These are phyloP conservation scores for Drosophila parabipectinata DNA, from an alignment of 1,140 invertebrate species.

Conservation along the genomic window DNA sequence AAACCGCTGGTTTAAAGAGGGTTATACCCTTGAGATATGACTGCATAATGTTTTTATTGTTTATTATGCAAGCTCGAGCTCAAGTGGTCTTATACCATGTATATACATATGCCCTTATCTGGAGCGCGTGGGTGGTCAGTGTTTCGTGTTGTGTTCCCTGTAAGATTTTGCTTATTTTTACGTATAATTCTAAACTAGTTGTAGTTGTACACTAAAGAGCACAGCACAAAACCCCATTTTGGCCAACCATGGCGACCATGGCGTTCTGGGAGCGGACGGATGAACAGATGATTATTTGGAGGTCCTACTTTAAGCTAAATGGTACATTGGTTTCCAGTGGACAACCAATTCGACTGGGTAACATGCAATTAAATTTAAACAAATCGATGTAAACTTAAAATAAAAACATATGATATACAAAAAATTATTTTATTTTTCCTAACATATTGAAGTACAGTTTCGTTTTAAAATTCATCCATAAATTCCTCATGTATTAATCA, in stretches of 20 bases:
- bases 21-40: slow-evolving; percentile 1
- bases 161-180: slow-evolving; percentile 80
- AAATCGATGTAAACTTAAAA: slow-evolving; percentile 71
- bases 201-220: slow-evolving; percentile 67
- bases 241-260: slow-evolving; percentile 7
- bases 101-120: slow-evolving; percentile 9
- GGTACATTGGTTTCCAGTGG: slow-evolving; percentile 71
- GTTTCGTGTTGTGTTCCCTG: slow-evolving; percentile 60
- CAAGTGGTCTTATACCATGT: slow-evolving; percentile 4
- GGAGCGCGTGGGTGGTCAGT: slow-evolving; percentile 28
- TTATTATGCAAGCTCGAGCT: slow-evolving; percentile 59
- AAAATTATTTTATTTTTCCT: slow-evolving; percentile 24
- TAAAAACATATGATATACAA: slow-evolving; percentile 64
- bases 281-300: slow-evolving; percentile 29
- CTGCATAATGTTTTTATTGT: slow-evolving; percentile 80
- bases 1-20: slow-evolving; percentile 6
- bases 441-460: slow-evolving; percentile 10
- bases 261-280: slow-evolving; percentile 17
- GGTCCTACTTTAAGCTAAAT: slow-evolving; percentile 70
- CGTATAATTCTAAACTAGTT: slow-evolving; percentile 72
- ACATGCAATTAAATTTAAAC: slow-evolving; percentile 73
- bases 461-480: slow-evolving; percentile 9
- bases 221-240: slow-evolving; percentile 39
- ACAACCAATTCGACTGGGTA: slow-evolving; percentile 68
- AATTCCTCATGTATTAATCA: slow-evolving; percentile 24